Evolutionary conservation across 2,797 vertebrate species (phyloP).

Genomic region (Mareca strepera): DNA sequence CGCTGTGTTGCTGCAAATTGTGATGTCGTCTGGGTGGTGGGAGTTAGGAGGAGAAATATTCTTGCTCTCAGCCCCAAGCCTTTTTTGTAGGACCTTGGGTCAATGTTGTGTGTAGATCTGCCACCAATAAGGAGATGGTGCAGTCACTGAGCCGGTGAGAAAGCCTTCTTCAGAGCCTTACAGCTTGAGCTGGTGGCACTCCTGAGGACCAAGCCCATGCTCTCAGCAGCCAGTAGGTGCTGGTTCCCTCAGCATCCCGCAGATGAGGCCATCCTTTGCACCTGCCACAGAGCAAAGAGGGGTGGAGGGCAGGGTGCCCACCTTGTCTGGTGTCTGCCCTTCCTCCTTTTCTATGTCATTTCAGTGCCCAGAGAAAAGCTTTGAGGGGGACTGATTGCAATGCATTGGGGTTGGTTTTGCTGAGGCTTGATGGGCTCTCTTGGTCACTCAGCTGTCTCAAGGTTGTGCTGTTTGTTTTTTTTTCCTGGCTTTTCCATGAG

Average conservation of each 20-base stretch:
- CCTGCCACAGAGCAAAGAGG: background rate
- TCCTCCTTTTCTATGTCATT: background rate
- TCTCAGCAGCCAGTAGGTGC: background rate
- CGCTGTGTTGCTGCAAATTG: background rate
- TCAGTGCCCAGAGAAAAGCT: background rate
- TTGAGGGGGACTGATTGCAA: background rate
- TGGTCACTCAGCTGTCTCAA: background rate
- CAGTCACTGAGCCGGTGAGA: background rate
- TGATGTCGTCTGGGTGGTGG: background rate
- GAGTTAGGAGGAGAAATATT: background rate
- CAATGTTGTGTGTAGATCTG: background rate
- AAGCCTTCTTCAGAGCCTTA: background rate
- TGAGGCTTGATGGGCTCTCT: background rate
- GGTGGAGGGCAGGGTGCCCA: too few species aligned
- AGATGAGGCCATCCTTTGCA: background rate
- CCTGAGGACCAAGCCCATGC: background rate
- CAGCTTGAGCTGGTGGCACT: background rate
- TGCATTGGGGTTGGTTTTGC: background rate
- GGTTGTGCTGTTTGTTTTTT: background rate
- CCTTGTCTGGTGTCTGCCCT: background rate
- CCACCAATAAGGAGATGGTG: fast-evolving
- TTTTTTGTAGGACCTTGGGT: background rate
- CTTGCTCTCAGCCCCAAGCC: background rate
- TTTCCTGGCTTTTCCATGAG: background rate
- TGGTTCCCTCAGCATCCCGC: background rate